Conservation (phyloP, 2,797 vertebrate genomes). For the Notolepis coatsorum region DNA sequence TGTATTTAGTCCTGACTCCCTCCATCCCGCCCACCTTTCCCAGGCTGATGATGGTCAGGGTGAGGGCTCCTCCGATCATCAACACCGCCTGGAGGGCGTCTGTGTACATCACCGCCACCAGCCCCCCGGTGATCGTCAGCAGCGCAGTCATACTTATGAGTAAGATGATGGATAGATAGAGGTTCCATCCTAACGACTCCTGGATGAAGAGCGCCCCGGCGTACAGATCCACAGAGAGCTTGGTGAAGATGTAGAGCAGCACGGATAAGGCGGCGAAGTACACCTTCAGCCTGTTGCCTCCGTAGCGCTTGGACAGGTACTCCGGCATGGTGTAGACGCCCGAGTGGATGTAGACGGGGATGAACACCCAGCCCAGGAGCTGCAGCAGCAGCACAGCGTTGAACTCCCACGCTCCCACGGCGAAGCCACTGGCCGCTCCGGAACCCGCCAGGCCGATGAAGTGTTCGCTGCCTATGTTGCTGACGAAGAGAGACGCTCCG, state of each 20-base stretch:
- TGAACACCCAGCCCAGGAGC: conserved; percentile 98
- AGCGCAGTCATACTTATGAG: conserved; percentile 96
- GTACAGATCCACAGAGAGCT: conserved; percentile 97
- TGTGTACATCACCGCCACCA: conserved; percentile 97
- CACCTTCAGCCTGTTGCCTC: conserved; percentile 94
- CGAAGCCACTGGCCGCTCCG: conserved; percentile 97
- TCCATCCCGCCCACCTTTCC: conserved; percentile 93
- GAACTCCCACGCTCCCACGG: conserved; percentile 98
- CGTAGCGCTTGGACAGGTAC: conserved; percentile 96
- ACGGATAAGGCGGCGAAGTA: conserved; percentile 95
- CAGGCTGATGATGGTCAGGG: conserved; percentile 92
- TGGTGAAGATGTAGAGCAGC: conserved; percentile 97
- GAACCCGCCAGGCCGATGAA: conserved; percentile 99
- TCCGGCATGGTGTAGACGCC: conserved; percentile 99
- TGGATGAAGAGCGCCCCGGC: conserved; percentile 98
- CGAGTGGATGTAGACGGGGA: conserved; percentile 97
- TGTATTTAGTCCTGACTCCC: conserved; percentile 94
- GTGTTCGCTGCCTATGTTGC: conserved; percentile 99
- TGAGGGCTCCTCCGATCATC: conserved; percentile 96
- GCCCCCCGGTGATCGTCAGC: conserved; percentile 94
- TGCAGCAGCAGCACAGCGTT: conserved; percentile 97
- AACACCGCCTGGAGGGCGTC: conserved; percentile 96
- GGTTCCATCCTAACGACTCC: conserved; percentile 98
- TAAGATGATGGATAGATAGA: conserved; percentile 94
- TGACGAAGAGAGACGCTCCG: conserved; percentile 97